Evolutionary conservation across 2,113 vertebrate genomes (phyloP), one percentile per base, ranked within the genome.

Genomic region (Vidua chalybeata): DNA sequence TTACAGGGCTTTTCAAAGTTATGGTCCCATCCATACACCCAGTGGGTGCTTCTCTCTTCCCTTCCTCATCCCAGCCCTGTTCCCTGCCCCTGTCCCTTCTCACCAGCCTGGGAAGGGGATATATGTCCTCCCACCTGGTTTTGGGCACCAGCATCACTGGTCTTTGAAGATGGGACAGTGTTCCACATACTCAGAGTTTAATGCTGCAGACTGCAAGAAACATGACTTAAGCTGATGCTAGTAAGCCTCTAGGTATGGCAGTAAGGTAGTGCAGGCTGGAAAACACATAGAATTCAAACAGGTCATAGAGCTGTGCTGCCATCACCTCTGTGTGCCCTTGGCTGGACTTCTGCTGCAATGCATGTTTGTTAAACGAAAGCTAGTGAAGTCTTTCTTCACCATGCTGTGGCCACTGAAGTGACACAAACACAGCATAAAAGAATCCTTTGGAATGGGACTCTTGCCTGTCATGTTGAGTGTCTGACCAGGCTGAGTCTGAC

Each of bases 81-180:
- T 77, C 11, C 59, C 27, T 66, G 15, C 1, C 15, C 7, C 11
- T 56, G 22, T 41, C 13, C 18, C 12, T 52, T 37, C 46, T 3
- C 28, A 11, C 20, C 35, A 48, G 33, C 13, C 68, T 68, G 28
- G 45, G 28, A 72, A 80, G 12, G n/a, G 15, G 1, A 26, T 68
- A 28, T 17, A 12, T 0, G 0, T 41, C 37, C 26, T 63, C 6
- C 22, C 1, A 2, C 28, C 78, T 48, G 31, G 7, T 61, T 94
- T 62, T 54, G 51, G 22, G 15, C 33, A 62, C 13, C 27, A 28
- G 7, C 7, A 21, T 16, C 21, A 13, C 24, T 33, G 41, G 11
- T 73, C 28, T 73, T 55, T 56, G 55, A 66, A 56, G 55, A 52
- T 15, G 12, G 27, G 9, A 6, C 14, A 5, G 30, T 87, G 30